A percentile compares a stretch with the other conserved stretches of the same genome.
Evolutionary conservation across 2,113 vertebrate genomes (phyloP).

Genomic region (Anoplopoma fimbria): DNA sequence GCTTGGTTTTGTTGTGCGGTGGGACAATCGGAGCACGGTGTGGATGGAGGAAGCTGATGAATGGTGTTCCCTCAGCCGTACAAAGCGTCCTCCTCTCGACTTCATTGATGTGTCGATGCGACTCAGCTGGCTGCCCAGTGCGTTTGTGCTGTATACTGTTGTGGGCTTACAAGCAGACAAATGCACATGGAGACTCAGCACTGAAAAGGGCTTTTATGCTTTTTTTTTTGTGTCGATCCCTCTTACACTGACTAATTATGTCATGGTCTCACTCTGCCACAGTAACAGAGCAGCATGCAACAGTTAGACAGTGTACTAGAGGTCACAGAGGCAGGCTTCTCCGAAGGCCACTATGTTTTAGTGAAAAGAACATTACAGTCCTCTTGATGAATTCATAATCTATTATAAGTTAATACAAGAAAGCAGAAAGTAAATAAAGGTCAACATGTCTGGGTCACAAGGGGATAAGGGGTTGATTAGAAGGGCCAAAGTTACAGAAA

Average conservation of each 20-base stretch:
- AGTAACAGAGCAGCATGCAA: conserved; percentile 20
- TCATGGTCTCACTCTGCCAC: conserved; percentile 21
- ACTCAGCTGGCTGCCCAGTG: conserved; percentile 68
- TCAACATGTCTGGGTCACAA: background rate
- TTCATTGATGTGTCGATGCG: conserved; percentile 74
- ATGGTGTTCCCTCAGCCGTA: conserved; percentile 62
- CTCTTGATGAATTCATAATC: background rate
- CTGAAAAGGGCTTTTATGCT: conserved; percentile 65
- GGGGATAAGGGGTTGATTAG: background rate
- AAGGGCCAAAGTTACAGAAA: background rate
- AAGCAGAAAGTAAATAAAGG: background rate
- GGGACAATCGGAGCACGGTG: conserved; percentile 63
- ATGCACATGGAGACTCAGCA: conserved; percentile 53
- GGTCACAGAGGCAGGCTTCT: background rate
- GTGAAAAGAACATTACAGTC: background rate
- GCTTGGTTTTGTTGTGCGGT: conserved; percentile 59
- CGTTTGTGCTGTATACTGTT: conserved; percentile 56
- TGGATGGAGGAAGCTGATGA: conserved; percentile 66
- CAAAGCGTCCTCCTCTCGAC: conserved; percentile 65
- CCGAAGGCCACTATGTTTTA: background rate
- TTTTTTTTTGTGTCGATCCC: conserved; percentile 28
- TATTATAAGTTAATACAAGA: background rate
- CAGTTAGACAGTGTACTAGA: conserved; percentile 4
- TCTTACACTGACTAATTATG: conserved; percentile 29
- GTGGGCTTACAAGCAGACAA: conserved; percentile 56